Base-by-base conservation (phyloP, 2,113 vertebrate genomes). In the Syngnathus typhle region DNA sequence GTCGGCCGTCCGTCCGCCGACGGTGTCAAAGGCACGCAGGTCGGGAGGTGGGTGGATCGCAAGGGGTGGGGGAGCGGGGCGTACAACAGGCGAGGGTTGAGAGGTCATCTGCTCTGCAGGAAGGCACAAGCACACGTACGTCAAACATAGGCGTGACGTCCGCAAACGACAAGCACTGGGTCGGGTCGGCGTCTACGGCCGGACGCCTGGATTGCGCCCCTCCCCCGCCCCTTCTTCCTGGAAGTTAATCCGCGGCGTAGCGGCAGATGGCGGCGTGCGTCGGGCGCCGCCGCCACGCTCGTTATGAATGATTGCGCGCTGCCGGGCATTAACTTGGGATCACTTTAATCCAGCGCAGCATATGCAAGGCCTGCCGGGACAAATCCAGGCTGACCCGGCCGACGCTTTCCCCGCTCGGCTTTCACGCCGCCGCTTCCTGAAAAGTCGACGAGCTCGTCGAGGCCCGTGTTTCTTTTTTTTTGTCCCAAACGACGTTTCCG, bases 301-400 rank as follows among this genome's bases (percentile, higher is more conserved):
- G 88, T 90, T 90, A 87, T 91, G 88, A 91, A 90, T 89, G 87
- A 90, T 87, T 88, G 88, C 84, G 54, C 23, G 74, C 82, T 84
- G 76, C 81, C 70, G 84, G 79, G 89, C 85, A 87, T 90, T 91
- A 89, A 77, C 80, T 87, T 86, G 88, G 55, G 89, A 92, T 91
- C 86, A 91, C 82, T 70, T 72, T 91, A 91, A 92, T 91, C 89
- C 88, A 79, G 6, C 1, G 32, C 83, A 90, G 82, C 90, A 91
- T 91, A 90, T 91, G 90, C 86, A 89, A 80, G 21, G 71, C 70
- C 68, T 27, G 52, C 66, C 13, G 41, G 61, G 65, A 67, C 79
- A 82, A 79, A 89, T 84, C 84, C 81, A 79, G 64, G 66, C 67
- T 63, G 46, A 65, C 75, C 78, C 65, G 79, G 62, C 78, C 65